Base-by-base conservation (phyloP, 2,113 vertebrate genomes). In the Lampris megalopsis region DNA sequence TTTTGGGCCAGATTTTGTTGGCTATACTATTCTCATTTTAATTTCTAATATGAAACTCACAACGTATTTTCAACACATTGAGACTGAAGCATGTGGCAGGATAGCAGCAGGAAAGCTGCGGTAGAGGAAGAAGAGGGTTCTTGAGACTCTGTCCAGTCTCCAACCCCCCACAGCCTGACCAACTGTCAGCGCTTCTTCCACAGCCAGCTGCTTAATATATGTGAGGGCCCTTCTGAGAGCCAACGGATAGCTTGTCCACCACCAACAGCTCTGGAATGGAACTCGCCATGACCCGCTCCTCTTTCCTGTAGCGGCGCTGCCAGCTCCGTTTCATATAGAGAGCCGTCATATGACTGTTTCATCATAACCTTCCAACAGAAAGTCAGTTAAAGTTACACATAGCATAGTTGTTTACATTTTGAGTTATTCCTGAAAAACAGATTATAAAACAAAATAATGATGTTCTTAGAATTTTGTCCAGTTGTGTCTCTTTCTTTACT, bases 101-200 rank as follows among this genome's bases (percentile, higher is more conserved):
- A 24, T 24, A 24, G 24, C 24, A 24, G 24, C 24, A 24, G 24
- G 24, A 24, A 24, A 24, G 24, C 24, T 24, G 24, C 24, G 24
- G 24, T 24, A 24, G 24, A 24, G 24, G 24, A 24, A 24, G 24
- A 24, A 24, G 24, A 24, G 24, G 24, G 24, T 24, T 24, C 24
- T 24, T 24, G 24, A 24, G 24, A 24, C 24, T 24, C 24, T 24
- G 24, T 60, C 43, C 35, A 77, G 66, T 75, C 75, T 11, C 73
- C 82, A 63, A 86, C 83, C 81, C 65, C 75, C 78, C 64, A 71
- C 84, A 38, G 52, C 79, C 75, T 63, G n/a, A 77, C 86, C 84
- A 66, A 79, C 71, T 79, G 77, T 89, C 86, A 80, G 63, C 87
- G 50, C 74, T 48, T n/a, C 71, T 7, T 13, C 63, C 68, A 53